Conservation (phyloP, 2,113 vertebrate genomes). For the Silurus glanis region DNA sequence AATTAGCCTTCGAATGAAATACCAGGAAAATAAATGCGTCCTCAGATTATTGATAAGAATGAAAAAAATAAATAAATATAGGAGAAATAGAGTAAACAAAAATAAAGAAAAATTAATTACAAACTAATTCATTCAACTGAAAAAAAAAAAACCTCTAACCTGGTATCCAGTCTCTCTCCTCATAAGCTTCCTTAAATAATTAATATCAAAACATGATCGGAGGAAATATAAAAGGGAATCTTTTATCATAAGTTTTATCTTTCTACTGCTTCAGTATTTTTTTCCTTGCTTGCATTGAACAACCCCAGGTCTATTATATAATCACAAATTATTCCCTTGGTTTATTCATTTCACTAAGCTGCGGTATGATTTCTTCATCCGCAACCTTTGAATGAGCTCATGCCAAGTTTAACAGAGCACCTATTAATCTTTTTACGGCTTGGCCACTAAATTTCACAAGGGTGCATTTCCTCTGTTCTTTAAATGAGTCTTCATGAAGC, state of each 20-base stretch:
- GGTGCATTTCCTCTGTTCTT: slow-evolving; percentile 48
- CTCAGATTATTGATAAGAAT: neutral
- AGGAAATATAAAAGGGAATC: neutral
- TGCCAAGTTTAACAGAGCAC: slow-evolving; percentile 26
- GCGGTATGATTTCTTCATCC: neutral
- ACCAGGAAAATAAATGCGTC: neutral
- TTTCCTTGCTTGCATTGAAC: neutral
- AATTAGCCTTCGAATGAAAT: neutral
- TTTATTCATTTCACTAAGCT: neutral
- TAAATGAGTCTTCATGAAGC: slow-evolving; percentile 46
- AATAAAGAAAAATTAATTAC: neutral
- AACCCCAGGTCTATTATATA: neutral
- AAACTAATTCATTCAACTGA: too few species aligned
- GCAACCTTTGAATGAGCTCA: neutral
- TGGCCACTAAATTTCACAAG: slow-evolving; percentile 41
- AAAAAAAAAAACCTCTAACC: neutral
- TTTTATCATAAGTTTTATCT: neutral
- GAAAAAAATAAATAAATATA: neutral
- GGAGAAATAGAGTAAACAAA: neutral
- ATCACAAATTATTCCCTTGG: neutral
- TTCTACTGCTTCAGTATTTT: neutral
- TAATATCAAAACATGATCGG: neutral
- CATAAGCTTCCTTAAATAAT: neutral
- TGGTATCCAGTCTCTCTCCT: neutral
- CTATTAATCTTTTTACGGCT: slow-evolving; percentile 49